Evolutionary conservation across 2,888 invertebrate genomes (phyloP), one percentile per base, ranked within the genome.

Genomic region (Drosophila limbata): DNA sequence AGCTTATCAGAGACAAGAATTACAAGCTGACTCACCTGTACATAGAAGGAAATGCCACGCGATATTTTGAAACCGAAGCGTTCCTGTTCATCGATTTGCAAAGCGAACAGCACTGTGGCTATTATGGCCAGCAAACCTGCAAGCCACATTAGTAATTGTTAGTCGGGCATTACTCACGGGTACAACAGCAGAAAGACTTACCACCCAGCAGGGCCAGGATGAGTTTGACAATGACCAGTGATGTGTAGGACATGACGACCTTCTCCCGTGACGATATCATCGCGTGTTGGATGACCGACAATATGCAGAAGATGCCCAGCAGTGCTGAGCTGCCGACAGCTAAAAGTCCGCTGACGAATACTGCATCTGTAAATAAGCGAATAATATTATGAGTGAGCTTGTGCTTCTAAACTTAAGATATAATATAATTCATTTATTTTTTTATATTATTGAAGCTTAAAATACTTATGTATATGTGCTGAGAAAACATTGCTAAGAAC

Each of bases 231-330:
- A 97, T 95, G 69, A 97, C 95, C 56, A 96, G 95, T 74, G 95
- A 94, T 73, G 95, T 95, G 93, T 97, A 97, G 87, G 95, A 95
- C 93, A 97, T 93, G 73, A 95, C 95, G 72, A 97, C 95, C 89
- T 95, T 95, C 91, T 97, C 97, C 91, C 95, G 95, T 55, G 97
- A 97, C 57, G 96, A 96, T 88, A 97, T 95, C 97, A 97, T 97
- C 74, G 97, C 96, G 79, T 97, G 94, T 92, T 97, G 97, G 75
- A 97, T 94, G 71, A 97, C 95, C 56, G 97, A 96, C 70, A 97
- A 93, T 69, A 96, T 93, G 92, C 96, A 96, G 93, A 96, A 96
- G 62, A 96, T 93, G 45, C 96, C 97, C 75, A 97, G 93, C 55
- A 95, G 93, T 2, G 95, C 93, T 45, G 96, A 95, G 55, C 96